phyloP scores from a whole-genome alignment of 1,140 invertebrate species.

The Asobara japonica region DNA sequence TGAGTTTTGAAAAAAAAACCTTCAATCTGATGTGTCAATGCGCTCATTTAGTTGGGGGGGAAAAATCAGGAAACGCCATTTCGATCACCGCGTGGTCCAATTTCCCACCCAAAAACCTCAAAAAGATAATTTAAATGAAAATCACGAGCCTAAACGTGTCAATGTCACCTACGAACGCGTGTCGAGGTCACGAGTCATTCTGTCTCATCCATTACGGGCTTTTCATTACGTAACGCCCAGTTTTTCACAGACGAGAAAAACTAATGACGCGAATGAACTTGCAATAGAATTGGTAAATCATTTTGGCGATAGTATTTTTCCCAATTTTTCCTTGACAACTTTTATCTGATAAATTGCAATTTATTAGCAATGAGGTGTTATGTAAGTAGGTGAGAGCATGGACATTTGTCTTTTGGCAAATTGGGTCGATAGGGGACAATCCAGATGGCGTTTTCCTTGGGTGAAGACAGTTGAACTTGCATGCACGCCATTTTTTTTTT shows the following conservation, averaged over 20 bases:
- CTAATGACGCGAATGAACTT: background rate
- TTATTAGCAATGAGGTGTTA: slow-evolving; percentile 36
- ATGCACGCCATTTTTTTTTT: too few relatives aligned
- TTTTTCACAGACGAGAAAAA: background rate
- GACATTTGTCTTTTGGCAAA: slow-evolving; percentile 12
- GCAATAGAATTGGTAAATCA: background rate
- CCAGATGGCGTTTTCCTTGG: slow-evolving; percentile 57
- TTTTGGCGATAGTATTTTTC: background rate
- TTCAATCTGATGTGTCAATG: background rate
- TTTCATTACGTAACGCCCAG: slow-evolving; percentile 49
- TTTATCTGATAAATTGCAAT: too few relatives aligned
- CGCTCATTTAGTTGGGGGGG: background rate
- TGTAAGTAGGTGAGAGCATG: slow-evolving; percentile 37
- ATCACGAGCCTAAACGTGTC: slow-evolving; percentile 34
- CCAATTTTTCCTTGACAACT: too few relatives aligned
- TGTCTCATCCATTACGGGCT: background rate
- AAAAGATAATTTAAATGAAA: background rate
- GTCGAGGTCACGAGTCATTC: slow-evolving; percentile 21
- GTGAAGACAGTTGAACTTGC: too few relatives aligned
- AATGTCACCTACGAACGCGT: slow-evolving; percentile 28
- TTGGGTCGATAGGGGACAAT: slow-evolving; percentile 49
- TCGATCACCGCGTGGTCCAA: background rate
- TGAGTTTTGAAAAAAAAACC: slow-evolving; percentile 55
- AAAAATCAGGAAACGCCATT: background rate
- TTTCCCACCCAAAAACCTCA: background rate